Percentiles rank a stretch among this genome's conserved stretches.
Conservation (phyloP, 64 coral and sea anemone species). For the Porites australiensis region DNA sequence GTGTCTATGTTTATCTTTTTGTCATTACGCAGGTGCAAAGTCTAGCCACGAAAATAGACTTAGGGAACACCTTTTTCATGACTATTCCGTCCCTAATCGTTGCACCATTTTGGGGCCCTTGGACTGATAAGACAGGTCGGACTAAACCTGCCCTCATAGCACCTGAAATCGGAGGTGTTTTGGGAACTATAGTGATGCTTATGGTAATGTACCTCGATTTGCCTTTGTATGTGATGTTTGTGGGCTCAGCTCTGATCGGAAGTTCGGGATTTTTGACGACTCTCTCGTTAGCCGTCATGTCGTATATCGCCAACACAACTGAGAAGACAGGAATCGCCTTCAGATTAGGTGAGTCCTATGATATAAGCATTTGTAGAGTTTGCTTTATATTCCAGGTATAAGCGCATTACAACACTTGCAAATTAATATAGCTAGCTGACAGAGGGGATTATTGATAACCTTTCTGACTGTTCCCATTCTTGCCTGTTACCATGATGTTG, state of each 20-base stretch:
- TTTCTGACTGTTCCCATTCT: too few species aligned
- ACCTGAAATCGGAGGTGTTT: constrained; percentile 34
- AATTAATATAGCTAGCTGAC: too few species aligned
- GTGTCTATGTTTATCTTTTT: background rate
- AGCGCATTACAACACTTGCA: too few species aligned
- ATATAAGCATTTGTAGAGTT: too few species aligned
- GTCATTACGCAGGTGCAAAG: constrained; percentile 63
- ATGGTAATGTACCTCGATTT: constrained; percentile 27
- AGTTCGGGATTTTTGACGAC: background rate
- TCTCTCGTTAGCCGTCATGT: constrained; percentile 18
- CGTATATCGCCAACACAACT: constrained; percentile 40
- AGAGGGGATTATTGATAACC: too few species aligned
- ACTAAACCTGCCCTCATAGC: background rate
- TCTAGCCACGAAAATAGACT: constrained; percentile 56
- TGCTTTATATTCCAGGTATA: too few species aligned
- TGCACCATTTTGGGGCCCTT: constrained; percentile 55
- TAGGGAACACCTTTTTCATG: constrained; percentile 19
- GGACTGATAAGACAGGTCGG: constrained; percentile 58
- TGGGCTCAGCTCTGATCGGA: constrained; percentile 23
- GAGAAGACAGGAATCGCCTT: background rate
- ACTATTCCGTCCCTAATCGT: constrained; percentile 25
- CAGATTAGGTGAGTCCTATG: background rate
- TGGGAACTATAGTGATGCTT: background rate
- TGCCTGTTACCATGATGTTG: too few species aligned
- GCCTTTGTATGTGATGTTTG: constrained; percentile 38